Conservation (phyloP, 2,888 invertebrate genomes). For the Drosophila planitibia region DNA sequence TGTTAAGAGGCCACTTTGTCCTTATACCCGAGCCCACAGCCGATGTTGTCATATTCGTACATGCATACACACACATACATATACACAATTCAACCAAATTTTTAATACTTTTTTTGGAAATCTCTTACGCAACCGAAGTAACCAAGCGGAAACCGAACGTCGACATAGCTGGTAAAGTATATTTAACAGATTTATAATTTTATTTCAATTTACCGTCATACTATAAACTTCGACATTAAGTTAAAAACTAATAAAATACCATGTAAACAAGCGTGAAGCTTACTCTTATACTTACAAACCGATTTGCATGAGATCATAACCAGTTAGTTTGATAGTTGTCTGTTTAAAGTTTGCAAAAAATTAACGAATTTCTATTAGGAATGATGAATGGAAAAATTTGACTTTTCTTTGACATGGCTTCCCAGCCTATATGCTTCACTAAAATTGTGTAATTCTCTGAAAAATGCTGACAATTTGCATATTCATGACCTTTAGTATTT, state of each 20-base stretch:
- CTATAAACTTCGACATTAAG: neutral
- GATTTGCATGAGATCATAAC: neutral
- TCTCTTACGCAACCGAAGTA: slow-evolving; percentile 49
- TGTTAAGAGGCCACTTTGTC: slow-evolving; percentile 63
- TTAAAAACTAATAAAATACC: neutral
- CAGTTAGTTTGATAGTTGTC: neutral
- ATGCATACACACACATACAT: slow-evolving; percentile 11
- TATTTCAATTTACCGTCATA: slow-evolving; percentile 37
- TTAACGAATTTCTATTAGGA: neutral
- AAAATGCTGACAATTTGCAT: slow-evolving; percentile 64
- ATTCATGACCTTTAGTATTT: slow-evolving; percentile 78
- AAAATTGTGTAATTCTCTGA: slow-evolving; percentile 14
- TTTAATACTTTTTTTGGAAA: slow-evolving; percentile 37
- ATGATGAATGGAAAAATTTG: neutral
- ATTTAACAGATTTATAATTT: slow-evolving; percentile 43
- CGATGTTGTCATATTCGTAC: slow-evolving; percentile 15
- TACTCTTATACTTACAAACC: no score
- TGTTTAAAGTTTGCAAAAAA: neutral
- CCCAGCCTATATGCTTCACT: slow-evolving; percentile 23
- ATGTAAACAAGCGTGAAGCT: neutral
- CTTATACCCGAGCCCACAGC: slow-evolving; percentile 21
- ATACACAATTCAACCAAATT: slow-evolving; percentile 34
- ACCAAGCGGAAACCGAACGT: slow-evolving; percentile 62
- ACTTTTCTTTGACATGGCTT: neutral
- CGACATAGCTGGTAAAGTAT: slow-evolving; percentile 66